Base-by-base conservation (phyloP, 2,888 invertebrate species). In the Lasioglossum pauxillum region DNA sequence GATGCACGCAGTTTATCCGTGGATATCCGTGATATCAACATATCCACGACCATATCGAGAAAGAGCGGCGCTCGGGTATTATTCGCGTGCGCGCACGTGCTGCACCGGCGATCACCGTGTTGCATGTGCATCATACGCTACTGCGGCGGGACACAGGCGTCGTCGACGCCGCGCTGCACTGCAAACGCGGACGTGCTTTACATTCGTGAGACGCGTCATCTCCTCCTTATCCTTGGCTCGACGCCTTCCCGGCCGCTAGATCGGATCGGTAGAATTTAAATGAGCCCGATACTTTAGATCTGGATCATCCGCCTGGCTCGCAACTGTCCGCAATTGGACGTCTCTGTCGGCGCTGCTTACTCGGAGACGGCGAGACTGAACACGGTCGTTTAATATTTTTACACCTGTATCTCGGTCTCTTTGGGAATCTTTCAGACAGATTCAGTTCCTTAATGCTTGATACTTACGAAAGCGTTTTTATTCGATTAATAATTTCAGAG, bases 181-280 rank as follows among this genome's bases (percentile, higher is more conserved):
- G 60, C 60, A 14, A 27, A 67, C 83, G 83, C 85, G 89, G 86
- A 88, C 88, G 89, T 91, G 89, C 86, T 85, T 90, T 82, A 89
- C 89, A 91, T 92, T 88, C 89, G 87, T 64, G 75, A 78, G 60
- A 80, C 83, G 80, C 84, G 76, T 86, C 35, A 67, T 60, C 60
- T 35, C 82, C 80, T 82, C 80, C 82, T 82, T 85, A 82, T 84
- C 84, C 86, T 84, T 67, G 64, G 67, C 80, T 35, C 83, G 77
- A 85, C 80, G 74, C 82, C 79, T 76, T 67, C 35, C 7, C 67
- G 67, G 67, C 67, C 84, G 57, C 16, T 8, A 72, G 72, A 78
- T 79, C 75, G 75, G 73, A 76, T 73, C 75, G 80, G 27, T 19
- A 23, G 74, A 78, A 83, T 85, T 78, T 80, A 71, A 85, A 82